Evolutionary conservation across 2,797 vertebrate genomes (phyloP), one percentile per base, ranked within the genome.

Genomic region (Sebastiscus tertius): DNA sequence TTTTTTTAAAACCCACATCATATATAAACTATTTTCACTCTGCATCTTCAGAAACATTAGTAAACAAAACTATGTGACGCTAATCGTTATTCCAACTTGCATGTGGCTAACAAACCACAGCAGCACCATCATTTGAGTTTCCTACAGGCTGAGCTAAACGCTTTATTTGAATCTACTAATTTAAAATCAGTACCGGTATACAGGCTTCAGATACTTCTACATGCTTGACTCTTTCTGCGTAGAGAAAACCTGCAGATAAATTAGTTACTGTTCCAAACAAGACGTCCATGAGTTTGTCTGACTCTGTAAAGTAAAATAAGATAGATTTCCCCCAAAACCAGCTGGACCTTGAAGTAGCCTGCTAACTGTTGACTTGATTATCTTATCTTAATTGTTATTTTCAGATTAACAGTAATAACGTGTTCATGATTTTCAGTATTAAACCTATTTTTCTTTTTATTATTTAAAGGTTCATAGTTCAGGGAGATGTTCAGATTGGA

Each of bases 371-470:
- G 10, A 34, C 36, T 42, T 49, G 8, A 58, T 55, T 26, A 10
- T 59, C 0, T 52, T 20, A 29, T 49, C 16, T 29, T 42, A 10
- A 24, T 74, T 24, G 20, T 68, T 75, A 8, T 49, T 16, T 22
- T n/a, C 3, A 22, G 7, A 12, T 58, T 18, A 20, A 31, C n/a
- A 1, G 27, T 56, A 24, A 20, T n/a, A n/a, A 33, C 33, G 8
- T 11, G 22, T 49, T 73, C 65, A 22, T 26, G 33, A 79, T 62
- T 42, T 59, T 24, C 76, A 66, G 69, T 73, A 34, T 79, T 81
- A 77, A 68, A 54, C 36, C 5, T 56, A 26, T 80, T 42, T 56
- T 65, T 26, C 60, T 63, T 46, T 0, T 24, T n/a, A 42, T 39
- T 52, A 14, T 46, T 24, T 26, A 64, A 68, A 36, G 10, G 24